A percentile compares a stretch with the other conserved stretches of the same genome.
These are phyloP conservation scores for Barypeithes pellucidus DNA, from an alignment of 2,888 invertebrate genomes.

Conservation along the genomic window DNA sequence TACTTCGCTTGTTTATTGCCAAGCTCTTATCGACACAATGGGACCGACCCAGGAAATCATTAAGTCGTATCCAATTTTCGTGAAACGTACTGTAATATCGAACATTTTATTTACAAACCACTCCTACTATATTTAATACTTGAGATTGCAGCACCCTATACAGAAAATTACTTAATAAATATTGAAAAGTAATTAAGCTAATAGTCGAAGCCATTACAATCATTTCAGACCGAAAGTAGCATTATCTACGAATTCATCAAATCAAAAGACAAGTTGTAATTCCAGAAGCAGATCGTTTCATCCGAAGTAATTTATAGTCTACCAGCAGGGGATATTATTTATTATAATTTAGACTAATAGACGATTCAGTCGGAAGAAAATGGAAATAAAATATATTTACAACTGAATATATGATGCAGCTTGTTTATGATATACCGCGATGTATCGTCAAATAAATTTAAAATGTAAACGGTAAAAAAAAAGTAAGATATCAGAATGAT, in stretches of 20 bases:
- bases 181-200: slow-evolving; percentile 19
- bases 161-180: slow-evolving; percentile 12
- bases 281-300: slow-evolving; percentile 31
- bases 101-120: no score
- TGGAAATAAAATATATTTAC: slow-evolving; percentile 29
- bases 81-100: no score
- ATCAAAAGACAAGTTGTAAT: slow-evolving; percentile 27
- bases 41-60: no score
- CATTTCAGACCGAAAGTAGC: slow-evolving; percentile 14
- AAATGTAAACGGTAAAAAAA: background rate
- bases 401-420: slow-evolving; percentile 8
- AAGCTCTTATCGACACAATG: no score
- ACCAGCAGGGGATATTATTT: slow-evolving; percentile 28
- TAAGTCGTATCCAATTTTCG: no score
- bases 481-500: no score
- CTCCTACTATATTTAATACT: background rate
- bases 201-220: slow-evolving; percentile 8
- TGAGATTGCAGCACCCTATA: background rate
- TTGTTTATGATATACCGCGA: slow-evolving; percentile 16
- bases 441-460: background rate
- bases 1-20: no score
- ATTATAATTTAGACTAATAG: slow-evolving; percentile 29
- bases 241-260: slow-evolving; percentile 27
- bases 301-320: slow-evolving; percentile 19
- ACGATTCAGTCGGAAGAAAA: slow-evolving; percentile 17